These are phyloP conservation scores for Alauda arvensis DNA, from an alignment of 2,797 vertebrate species.

Conservation along the genomic window DNA sequence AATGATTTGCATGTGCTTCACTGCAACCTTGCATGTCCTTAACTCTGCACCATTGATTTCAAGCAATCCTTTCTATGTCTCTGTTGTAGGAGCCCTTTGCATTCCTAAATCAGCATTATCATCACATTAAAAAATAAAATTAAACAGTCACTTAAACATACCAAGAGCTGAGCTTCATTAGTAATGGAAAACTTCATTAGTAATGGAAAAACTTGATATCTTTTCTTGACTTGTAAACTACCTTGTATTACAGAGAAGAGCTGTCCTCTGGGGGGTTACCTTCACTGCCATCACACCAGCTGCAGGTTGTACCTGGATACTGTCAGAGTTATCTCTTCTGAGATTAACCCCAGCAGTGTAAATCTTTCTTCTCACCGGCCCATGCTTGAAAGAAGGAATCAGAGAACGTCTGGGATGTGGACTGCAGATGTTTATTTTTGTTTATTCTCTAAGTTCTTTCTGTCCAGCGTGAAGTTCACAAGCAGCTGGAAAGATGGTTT, in stretches of 20 bases:
- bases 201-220: not conserved
- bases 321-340: no score
- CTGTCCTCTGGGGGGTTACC: fast-evolving
- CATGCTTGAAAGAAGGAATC: no score
- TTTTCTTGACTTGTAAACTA: not conserved
- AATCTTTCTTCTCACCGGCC: no score
- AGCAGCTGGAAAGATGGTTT: no score
- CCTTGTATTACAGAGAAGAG: not conserved
- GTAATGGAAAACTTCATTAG: not conserved
- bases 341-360: no score
- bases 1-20: not conserved
- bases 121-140: not conserved
- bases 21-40: not conserved
- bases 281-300: not conserved
- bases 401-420: no score
- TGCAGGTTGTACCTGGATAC: not conserved
- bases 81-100: not conserved
- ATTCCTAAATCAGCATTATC: not conserved
- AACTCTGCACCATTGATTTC: not conserved
- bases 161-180: not conserved
- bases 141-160: not conserved
- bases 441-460: no score
- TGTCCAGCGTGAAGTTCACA: no score
- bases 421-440: no score
- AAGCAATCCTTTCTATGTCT: not conserved